These are phyloP conservation scores for Calypte anna DNA, from an alignment of 2,113 vertebrate genomes.

Conservation along the genomic window DNA sequence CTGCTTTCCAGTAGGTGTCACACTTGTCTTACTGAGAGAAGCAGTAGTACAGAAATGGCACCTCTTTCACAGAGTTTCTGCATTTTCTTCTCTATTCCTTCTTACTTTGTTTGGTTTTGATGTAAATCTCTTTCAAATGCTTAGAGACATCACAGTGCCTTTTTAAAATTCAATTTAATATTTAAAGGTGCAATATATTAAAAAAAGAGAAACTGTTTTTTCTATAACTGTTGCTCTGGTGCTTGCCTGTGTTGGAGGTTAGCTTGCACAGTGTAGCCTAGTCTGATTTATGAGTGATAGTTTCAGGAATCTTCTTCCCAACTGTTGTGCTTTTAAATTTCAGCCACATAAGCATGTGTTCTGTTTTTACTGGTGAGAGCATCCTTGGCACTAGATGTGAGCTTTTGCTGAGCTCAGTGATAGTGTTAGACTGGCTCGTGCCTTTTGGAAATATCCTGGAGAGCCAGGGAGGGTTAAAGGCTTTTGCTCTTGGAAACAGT, in stretches of 20 bases:
- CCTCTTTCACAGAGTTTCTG: background rate
- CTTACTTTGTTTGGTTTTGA: background rate
- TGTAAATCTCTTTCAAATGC: background rate
- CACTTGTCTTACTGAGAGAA: constrained; percentile 1
- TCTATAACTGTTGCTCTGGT: background rate
- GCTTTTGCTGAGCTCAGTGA: constrained; percentile 25
- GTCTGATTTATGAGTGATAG: background rate
- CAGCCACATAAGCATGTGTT: constrained; percentile 27
- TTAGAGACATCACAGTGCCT: background rate
- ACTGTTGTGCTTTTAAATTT: background rate
- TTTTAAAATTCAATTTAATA: background rate
- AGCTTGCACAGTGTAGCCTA: background rate
- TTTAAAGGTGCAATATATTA: background rate
- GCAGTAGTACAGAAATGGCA: background rate
- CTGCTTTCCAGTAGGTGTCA: constrained; percentile 73
- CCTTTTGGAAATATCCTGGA: constrained; percentile 54
- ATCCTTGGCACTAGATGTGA: constrained; percentile 39
- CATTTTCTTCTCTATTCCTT: background rate
- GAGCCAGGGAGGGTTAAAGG: constrained; percentile 34
- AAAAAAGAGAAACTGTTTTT: background rate
- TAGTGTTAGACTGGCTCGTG: constrained; percentile 31
- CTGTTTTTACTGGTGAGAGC: constrained; percentile 36
- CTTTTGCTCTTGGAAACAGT: constrained; percentile 49
- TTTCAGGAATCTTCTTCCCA: background rate
- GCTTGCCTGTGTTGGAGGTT: background rate